These are phyloP conservation scores for Heliothis subflexa DNA, from an alignment of 1,140 invertebrate species.

Conservation along the genomic window DNA sequence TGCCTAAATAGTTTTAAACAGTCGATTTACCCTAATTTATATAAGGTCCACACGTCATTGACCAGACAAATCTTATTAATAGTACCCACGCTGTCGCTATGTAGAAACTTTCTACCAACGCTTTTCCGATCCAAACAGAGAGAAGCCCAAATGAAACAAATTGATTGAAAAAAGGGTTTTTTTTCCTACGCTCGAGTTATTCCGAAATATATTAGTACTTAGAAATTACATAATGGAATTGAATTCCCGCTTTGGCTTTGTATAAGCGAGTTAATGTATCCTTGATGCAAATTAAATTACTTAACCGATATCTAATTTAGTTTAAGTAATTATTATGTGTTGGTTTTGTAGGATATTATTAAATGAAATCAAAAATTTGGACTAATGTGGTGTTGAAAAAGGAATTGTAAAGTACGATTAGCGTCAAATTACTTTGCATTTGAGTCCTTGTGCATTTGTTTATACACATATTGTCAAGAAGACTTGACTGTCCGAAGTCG, in stretches of 20 bases:
- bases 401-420: no score
- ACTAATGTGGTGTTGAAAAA: no score
- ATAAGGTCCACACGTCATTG: not conserved
- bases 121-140: not conserved
- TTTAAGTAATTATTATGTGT: not conserved
- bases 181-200: not conserved
- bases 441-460: no score
- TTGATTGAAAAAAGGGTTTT: slow-evolving; percentile 7
- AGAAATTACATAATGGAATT: not conserved
- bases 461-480: no score
- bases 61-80: not conserved
- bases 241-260: not conserved
- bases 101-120: not conserved
- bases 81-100: not conserved
- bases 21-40: slow-evolving; percentile 1
- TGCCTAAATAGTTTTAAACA: not conserved
- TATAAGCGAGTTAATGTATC: no score
- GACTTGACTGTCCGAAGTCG: no score
- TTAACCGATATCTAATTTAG: not conserved
- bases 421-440: no score
- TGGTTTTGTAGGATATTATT: no score
- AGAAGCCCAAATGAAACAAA: not conserved
- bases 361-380: no score
- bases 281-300: no score
- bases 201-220: not conserved